Percentiles rank a stretch among this genome's conserved stretches.
phyloP scores from a whole-genome alignment of 2,888 invertebrate species.

The Conistra vaccinii region DNA sequence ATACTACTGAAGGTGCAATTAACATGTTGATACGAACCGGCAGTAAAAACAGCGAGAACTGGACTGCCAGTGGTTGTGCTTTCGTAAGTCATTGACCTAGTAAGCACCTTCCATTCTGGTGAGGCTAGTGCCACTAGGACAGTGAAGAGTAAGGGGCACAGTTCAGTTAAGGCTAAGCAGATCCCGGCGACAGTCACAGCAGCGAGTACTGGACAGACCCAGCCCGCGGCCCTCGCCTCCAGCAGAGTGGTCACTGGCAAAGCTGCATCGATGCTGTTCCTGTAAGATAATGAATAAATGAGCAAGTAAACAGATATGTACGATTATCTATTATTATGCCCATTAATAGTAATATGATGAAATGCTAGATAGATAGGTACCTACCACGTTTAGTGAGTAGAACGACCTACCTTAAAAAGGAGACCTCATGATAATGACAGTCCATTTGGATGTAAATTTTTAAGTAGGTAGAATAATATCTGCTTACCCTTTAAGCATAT shows the following conservation, averaged over 20 bases:
- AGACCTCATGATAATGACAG: conserved; percentile 32
- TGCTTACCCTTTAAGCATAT: conserved; percentile 86
- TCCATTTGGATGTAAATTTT: conserved; percentile 26
- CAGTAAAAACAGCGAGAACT: conserved; percentile 92
- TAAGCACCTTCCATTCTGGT: conserved; percentile 92
- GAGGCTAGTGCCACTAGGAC: conserved; percentile 90
- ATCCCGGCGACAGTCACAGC: conserved; percentile 91
- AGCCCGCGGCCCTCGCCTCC: conserved; percentile 91
- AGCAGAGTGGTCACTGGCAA: conserved; percentile 91
- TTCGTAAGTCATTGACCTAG: conserved; percentile 91
- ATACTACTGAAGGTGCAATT: conserved; percentile 17
- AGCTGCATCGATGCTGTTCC: conserved; percentile 90
- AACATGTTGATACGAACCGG: conserved; percentile 81
- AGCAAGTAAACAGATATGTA: conserved; percentile 43
- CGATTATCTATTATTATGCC: conserved; percentile 38
- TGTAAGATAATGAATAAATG: conserved; percentile 67
- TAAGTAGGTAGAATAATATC: conserved; percentile 20
- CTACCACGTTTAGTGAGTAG: conserved; percentile 22
- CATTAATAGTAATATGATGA: conserved; percentile 42
- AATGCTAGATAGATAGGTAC: conserved; percentile 44
- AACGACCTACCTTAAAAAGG: conserved; percentile 34
- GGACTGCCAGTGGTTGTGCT: conserved; percentile 91
- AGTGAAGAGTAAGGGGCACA: conserved; percentile 90
- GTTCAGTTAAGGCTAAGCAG: conserved; percentile 91
- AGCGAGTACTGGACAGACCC: conserved; percentile 91